A percentile compares a stretch with the other conserved stretches of the same genome.
These are phyloP conservation scores for Apamea anceps DNA, from an alignment of 2,888 invertebrate genomes.

Conservation along the genomic window DNA sequence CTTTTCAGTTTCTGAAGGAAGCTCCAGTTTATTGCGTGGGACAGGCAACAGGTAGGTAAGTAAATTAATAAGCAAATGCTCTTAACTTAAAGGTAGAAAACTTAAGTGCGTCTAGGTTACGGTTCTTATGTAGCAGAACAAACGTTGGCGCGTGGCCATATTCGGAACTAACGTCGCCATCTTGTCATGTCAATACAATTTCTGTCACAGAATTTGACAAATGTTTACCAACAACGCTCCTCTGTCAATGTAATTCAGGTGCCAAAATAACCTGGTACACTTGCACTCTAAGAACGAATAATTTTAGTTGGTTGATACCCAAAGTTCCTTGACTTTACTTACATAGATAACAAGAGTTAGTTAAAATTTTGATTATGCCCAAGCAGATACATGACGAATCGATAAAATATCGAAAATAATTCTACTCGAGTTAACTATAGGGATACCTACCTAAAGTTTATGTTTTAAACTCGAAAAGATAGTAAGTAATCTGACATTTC, in stretches of 20 bases:
- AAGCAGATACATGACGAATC: background rate
- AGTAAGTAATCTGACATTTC: too few relatives aligned
- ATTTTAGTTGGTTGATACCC: too few relatives aligned
- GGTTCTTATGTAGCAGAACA: background rate
- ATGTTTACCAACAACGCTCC: background rate
- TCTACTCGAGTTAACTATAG: background rate
- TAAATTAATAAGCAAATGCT: background rate
- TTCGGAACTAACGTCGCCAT: background rate
- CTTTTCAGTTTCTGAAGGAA: background rate
- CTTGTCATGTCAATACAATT: background rate
- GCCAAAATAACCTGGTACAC: background rate
- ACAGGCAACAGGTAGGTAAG: background rate
- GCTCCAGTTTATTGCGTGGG: background rate
- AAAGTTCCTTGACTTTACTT: too few relatives aligned
- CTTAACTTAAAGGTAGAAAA: background rate
- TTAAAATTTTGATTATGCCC: background rate
- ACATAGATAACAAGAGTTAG: too few relatives aligned
- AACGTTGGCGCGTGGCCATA: background rate
- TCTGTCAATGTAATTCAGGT: background rate
- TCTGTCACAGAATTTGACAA: background rate
- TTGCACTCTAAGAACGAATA: background rate
- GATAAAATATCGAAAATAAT: background rate
- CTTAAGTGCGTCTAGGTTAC: background rate
- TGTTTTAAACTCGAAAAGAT: too few relatives aligned
- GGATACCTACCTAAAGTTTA: background rate